Conservation (phyloP, 2,113 vertebrate species). For the Hylia prasina region DNA sequence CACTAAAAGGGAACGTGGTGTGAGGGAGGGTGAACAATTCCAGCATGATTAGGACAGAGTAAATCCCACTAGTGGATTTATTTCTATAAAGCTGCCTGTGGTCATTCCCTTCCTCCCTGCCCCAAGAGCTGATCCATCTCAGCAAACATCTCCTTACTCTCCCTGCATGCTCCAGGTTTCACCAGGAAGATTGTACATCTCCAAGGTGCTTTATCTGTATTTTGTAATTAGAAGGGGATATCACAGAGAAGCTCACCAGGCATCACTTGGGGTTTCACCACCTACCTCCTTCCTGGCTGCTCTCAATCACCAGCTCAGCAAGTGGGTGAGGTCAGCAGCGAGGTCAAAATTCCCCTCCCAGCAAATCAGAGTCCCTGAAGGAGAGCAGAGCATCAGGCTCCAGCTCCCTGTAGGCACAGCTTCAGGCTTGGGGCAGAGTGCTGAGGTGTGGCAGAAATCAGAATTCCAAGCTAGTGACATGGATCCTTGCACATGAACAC, state of each 20-base stretch:
- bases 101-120: background rate
- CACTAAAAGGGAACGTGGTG: background rate
- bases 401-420: background rate
- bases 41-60: background rate
- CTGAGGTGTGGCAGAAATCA: background rate
- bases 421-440: rapidly evolving
- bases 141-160: background rate
- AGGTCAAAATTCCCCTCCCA: background rate
- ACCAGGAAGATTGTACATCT: background rate
- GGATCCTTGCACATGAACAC: background rate
- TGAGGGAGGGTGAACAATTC: background rate
- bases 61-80: background rate
- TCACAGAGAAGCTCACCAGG: background rate
- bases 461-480: background rate
- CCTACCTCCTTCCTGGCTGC: background rate
- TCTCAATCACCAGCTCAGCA: background rate
- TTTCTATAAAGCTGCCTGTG: background rate
- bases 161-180: background rate
- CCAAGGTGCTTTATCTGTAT: background rate
- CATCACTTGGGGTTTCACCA: background rate
- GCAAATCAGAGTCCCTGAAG: background rate
- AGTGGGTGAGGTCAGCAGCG: rapidly evolving
- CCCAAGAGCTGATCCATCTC: background rate
- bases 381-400: background rate
- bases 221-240: background rate